phyloP scores from a whole-genome alignment of 2,797 vertebrate species.

The Galago senegalensis region DNA sequence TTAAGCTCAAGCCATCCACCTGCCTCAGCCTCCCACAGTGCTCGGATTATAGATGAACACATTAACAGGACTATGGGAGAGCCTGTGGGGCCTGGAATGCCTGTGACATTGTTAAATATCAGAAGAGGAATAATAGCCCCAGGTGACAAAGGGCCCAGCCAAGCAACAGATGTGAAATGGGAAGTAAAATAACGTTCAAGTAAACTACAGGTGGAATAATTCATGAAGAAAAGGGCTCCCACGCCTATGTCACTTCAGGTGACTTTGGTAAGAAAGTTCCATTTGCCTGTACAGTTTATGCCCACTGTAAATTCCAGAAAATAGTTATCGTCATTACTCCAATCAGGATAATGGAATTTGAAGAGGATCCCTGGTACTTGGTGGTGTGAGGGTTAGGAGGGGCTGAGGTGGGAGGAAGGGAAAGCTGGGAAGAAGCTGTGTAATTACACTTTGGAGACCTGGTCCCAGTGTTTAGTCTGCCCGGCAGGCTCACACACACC shows the following conservation, averaged over 20 bases:
- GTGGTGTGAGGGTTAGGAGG: not conserved
- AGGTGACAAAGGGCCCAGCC: not conserved
- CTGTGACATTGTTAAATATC: not conserved
- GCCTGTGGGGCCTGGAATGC: not conserved
- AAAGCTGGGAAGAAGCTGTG: not conserved
- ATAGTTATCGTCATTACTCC: not conserved
- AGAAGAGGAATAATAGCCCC: not conserved
- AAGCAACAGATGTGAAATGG: conserved; percentile 47
- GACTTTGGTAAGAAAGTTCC: not conserved
- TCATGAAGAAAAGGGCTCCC: conserved; percentile 26
- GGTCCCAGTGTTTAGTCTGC: not conserved
- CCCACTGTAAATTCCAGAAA: not conserved
- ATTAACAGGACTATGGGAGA: not conserved
- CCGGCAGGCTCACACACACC: fast-evolving
- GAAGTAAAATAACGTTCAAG: conserved; percentile 30
- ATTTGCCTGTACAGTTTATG: not conserved
- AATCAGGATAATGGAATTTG: not conserved
- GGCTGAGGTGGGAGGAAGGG: not conserved
- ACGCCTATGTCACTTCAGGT: not conserved
- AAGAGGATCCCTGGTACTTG: not conserved
- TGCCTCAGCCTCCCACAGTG: no score
- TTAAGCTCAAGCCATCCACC: no score
- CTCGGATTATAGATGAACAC: no score
- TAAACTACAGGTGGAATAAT: not conserved
- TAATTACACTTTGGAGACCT: not conserved